Evolutionary conservation across 2,113 vertebrate genomes (phyloP), one percentile per base, ranked within the genome.

Genomic region (Bucco capensis): DNA sequence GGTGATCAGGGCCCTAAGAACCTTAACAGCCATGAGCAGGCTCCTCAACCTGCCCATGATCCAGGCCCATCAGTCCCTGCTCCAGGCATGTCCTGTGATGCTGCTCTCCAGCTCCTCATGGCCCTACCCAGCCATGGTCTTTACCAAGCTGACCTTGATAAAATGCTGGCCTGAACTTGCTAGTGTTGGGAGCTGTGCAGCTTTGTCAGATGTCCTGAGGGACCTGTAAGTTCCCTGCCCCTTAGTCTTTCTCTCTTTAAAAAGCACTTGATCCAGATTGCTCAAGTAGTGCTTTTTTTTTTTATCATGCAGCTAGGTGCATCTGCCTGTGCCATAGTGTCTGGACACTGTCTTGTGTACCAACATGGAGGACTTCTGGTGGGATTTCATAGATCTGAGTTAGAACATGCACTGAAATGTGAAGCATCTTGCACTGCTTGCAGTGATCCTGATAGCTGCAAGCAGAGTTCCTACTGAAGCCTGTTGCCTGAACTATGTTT

Each of bases 81-180:
- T n/a, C 19, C 23, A 35, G 28, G 27, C 7, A 30, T 82, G 33
- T 64, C 5, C 1, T 14, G 16, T 42, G 21, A 19, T 73, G 42
- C 46, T 85, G 33, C 51, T 80, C 12, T 46, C 14, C 38, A 47
- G 42, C 14, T 80, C 25, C 47, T 25, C 12, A 0, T 17, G 31
- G 22, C 23, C 60, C 54, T 86, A 31, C 33, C 22, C 0, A 0
- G 22, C 30, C 3, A 0, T 72, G 19, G 6, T 27, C 42, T 23
- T 58, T 27, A 14, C 47, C 13, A 23, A 74, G n/a, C 53, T 70
- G 54, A 24, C 9, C 5, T 12, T 65, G 60, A 19, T 42, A 35
- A 86, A 83, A 66, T 35, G 11, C 38, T 81, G 31, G 12, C 60
- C 24, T 37, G 77, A 58, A 16, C 31, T 75, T 64, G 14, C 10